A percentile compares a stretch with the other conserved stretches of the same genome.
phyloP scores from a whole-genome alignment of 2,797 vertebrate species.

The Melanotaenia nigrans region DNA sequence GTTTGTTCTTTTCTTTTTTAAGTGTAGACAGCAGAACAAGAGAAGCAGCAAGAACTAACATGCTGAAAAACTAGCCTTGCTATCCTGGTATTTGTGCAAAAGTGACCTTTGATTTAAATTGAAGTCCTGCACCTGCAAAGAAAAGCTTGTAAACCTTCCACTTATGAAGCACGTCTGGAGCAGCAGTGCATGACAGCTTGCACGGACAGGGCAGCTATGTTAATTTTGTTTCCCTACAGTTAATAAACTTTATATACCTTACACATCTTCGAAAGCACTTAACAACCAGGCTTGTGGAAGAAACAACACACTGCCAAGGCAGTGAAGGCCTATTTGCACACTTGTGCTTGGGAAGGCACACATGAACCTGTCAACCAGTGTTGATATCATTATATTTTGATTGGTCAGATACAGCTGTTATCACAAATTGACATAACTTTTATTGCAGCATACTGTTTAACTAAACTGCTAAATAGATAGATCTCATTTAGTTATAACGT shows the following conservation, averaged over 20 bases:
- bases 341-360: not conserved
- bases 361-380: not conserved
- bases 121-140: slow-evolving; percentile 11
- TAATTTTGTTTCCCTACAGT: not conserved
- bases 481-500: not conserved
- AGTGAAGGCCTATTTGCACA: not conserved
- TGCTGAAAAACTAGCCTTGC: not conserved
- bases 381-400: slow-evolving; percentile 2
- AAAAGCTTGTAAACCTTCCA: slow-evolving; percentile 6
- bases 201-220: not conserved
- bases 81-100: slow-evolving; percentile 15
- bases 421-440: not conserved
- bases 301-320: not conserved
- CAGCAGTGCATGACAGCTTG: not conserved
- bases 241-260: not conserved
- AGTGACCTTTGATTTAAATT: slow-evolving; percentile 32
- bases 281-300: not conserved
- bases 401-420: not conserved
- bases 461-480: not conserved
- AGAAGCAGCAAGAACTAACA: not conserved
- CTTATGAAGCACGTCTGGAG: slow-evolving; percentile 6
- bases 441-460: not conserved
- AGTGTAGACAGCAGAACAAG: not conserved
- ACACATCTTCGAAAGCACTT: not conserved
- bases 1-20: too few species aligned